Evolutionary conservation across 1,140 invertebrate genomes (phyloP).

Genomic region (Harlomillsia oculata): DNA sequence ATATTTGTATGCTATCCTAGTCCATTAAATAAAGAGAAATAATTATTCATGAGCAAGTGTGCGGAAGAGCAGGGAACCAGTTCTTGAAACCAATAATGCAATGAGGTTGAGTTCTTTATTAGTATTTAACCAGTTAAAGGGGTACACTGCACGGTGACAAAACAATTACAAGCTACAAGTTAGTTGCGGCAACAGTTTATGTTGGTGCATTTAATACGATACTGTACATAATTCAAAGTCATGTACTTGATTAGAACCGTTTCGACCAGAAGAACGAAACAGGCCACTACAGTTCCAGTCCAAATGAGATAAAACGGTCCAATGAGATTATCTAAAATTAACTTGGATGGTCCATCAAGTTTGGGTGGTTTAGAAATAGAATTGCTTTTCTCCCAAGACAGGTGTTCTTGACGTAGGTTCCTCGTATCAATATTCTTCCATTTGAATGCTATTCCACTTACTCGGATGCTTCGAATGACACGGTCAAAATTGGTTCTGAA

Average conservation of each 20-base stretch:
- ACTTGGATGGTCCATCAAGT: background rate
- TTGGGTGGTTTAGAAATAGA: background rate
- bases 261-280: background rate
- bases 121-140: too few species aligned
- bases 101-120: too few species aligned
- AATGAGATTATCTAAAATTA: background rate
- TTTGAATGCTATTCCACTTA: background rate
- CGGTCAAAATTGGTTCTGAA: slow-evolving; percentile 2
- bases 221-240: background rate
- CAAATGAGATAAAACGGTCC: slow-evolving; percentile 1
- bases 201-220: background rate
- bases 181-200: background rate
- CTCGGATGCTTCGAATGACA: background rate
- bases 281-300: background rate
- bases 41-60: too few species aligned
- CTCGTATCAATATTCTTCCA: background rate
- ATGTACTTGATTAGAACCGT: background rate
- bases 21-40: too few species aligned
- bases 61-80: too few species aligned
- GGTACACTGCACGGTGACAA: too few species aligned
- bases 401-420: background rate
- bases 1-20: too few species aligned
- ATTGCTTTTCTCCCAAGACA: slow-evolving; percentile 1
- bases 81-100: too few species aligned
- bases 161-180: too few species aligned